These are phyloP conservation scores for Dryobates pubescens DNA, from an alignment of 2,797 vertebrate genomes.

Conservation along the genomic window DNA sequence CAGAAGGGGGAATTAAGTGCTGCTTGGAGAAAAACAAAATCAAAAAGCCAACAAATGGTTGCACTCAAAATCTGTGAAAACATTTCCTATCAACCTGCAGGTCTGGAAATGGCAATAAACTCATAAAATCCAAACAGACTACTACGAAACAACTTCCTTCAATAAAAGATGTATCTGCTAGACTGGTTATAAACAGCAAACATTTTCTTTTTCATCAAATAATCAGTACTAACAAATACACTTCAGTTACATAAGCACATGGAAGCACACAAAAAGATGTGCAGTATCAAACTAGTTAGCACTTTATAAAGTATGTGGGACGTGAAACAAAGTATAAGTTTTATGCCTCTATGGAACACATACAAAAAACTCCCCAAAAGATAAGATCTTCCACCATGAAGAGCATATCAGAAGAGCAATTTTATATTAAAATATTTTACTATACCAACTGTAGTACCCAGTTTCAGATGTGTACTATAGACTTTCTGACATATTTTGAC, in stretches of 20 bases:
- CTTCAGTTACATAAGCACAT: background rate
- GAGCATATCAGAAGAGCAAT: background rate
- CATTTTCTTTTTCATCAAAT: background rate
- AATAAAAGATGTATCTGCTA: background rate
- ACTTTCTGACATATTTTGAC: background rate
- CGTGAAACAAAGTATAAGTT: background rate
- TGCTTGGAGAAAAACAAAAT: background rate
- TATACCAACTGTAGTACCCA: background rate
- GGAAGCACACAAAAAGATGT: background rate
- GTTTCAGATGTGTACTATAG: background rate
- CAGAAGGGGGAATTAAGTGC: background rate
- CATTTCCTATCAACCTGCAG: background rate
- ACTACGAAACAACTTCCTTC: background rate
- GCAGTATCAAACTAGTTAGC: background rate
- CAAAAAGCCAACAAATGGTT: background rate
- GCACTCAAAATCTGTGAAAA: conserved; percentile 11
- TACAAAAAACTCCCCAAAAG: background rate
- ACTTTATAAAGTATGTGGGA: background rate
- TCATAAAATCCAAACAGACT: background rate
- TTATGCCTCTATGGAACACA: background rate
- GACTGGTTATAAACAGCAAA: background rate
- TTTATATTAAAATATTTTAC: background rate
- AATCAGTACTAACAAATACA: background rate
- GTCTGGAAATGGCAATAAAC: conserved; percentile 27
- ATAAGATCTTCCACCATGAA: background rate